Evolutionary conservation across 2,888 invertebrate species (phyloP).

Genomic region (Gastrophysa polygoni): DNA sequence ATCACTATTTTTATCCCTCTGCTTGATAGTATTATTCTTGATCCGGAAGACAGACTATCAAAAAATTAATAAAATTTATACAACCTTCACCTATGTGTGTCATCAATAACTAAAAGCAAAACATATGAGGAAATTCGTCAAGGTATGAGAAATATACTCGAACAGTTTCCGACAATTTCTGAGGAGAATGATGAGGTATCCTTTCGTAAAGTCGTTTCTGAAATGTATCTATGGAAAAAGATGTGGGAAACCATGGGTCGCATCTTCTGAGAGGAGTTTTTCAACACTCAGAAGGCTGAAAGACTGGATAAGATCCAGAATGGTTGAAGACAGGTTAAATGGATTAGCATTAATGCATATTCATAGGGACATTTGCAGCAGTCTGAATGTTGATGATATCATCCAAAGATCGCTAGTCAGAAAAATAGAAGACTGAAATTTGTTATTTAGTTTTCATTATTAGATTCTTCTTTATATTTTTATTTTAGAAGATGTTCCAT

Average conservation of each 20-base stretch:
- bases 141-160: neutral
- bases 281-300: constrained; percentile 6
- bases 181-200: neutral
- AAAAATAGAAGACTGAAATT: no score
- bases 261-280: neutral
- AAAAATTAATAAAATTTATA: neutral
- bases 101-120: neutral
- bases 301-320: constrained; percentile 11
- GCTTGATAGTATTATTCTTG: neutral
- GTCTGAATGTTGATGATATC: constrained; percentile 1
- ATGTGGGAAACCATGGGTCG: neutral
- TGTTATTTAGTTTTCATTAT: neutral
- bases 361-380: neutral
- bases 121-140: neutral
- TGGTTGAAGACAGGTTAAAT: constrained; percentile 10
- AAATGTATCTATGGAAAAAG: neutral
- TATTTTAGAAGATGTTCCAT: no score
- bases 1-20: neutral
- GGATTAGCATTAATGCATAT: constrained; percentile 8
- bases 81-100: neutral
- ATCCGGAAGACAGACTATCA: constrained; percentile 1
- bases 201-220: neutral
- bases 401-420: neutral
- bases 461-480: neutral
- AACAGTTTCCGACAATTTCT: neutral